Base-by-base conservation (phyloP, 2,797 vertebrate species). In the Novumbra hubbsi region DNA sequence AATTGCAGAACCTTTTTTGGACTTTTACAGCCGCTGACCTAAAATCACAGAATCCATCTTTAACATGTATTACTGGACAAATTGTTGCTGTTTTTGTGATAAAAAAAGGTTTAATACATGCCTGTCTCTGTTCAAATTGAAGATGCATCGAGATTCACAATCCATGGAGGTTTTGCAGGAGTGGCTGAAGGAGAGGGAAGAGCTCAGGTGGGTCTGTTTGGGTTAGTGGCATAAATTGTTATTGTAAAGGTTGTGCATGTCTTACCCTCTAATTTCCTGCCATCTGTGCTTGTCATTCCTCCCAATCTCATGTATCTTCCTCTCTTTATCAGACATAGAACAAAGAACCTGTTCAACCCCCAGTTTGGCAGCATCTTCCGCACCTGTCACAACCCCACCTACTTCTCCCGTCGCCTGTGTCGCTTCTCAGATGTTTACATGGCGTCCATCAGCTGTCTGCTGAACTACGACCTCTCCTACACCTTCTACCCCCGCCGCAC, bases 321-420 rank as follows among this genome's bases (percentile, higher is more conserved):
- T 67, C 11, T 50, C 4, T 17, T 27, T 70, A 17, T 17, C 24
- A 50, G 68, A 95, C 94, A 0, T 94, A 94, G 93, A 84, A 93
- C 92, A 1, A 96, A 96, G 91, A 96, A 96, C 88, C 73, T 95
- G 60, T 95, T 95, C 89, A 96, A 96, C 88, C 94, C 95, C 45
- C 93, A 95, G 76, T 95, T 96, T 7, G 95, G 95, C 71, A 96
- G 95, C 89, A 95, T 96, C 85, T 96, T 96, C 86, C 82, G 94
- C 55, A 95, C 94, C 0, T 94, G 93, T 80, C 94, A 96, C 90
- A 96, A 96, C 83, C 95, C 95, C 65, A 95, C 94, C 16, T 96
- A 95, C 86, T 96, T 96, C 88, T 95, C 94, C 74, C 87, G 95
- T 1, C 94, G 94, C 0, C 92, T 96, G 41, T 92, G 92, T 72